Conservation (phyloP, 2,113 vertebrate genomes). For the Sceloporus tristichus region DNA sequence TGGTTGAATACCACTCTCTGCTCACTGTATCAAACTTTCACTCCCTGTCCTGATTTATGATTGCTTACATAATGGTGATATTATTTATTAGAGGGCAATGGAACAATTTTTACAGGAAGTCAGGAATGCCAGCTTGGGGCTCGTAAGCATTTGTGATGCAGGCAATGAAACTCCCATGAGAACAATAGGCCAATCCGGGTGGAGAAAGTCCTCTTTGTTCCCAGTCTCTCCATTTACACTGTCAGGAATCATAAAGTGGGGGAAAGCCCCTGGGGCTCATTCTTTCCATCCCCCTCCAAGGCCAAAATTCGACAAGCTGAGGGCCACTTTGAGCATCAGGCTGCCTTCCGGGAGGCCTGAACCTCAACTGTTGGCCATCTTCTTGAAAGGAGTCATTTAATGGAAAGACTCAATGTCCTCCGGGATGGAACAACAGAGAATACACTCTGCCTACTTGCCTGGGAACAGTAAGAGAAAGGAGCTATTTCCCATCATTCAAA, state of each 20-base stretch:
- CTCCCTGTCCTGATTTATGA: conserved; percentile 52
- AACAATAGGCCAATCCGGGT: background rate
- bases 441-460: background rate
- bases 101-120: conserved; percentile 41
- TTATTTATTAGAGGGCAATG: conserved; percentile 51
- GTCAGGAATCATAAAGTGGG: background rate
- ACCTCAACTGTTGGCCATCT: background rate
- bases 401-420: background rate
- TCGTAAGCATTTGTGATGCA: conserved; percentile 4
- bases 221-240: background rate
- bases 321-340: too few species aligned
- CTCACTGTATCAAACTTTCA: conserved; percentile 38
- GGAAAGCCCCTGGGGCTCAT: background rate
- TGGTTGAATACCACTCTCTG: background rate
- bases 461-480: background rate
- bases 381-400: background rate
- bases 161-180: background rate
- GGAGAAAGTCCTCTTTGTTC: conserved; percentile 27
- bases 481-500: too few species aligned
- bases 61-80: conserved; percentile 50
- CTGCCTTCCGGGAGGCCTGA: background rate
- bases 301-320: background rate
- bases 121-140: conserved; percentile 46
- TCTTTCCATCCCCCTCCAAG: background rate
- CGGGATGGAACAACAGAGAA: background rate